Conservation (phyloP, 2,888 invertebrate species). For the Sussaba pulchella region DNA sequence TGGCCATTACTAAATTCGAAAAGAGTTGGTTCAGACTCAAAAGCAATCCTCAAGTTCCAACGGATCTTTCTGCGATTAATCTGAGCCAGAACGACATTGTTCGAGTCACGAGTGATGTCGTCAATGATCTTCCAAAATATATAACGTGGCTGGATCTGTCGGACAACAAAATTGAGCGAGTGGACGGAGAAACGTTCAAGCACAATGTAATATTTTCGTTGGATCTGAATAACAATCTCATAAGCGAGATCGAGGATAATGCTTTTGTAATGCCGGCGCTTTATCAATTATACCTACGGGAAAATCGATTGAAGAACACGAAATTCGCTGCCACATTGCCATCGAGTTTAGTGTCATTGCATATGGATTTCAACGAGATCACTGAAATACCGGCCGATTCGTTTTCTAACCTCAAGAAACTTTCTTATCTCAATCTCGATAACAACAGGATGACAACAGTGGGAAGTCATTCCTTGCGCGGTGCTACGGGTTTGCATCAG, state of each 20-base stretch:
- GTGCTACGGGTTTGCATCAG: neutral
- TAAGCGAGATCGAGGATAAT: constrained; percentile 7
- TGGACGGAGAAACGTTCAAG: constrained; percentile 51
- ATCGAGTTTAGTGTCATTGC: constrained; percentile 54
- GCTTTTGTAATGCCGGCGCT: neutral
- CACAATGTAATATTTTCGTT: neutral
- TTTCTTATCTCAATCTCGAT: neutral
- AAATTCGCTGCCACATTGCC: constrained; percentile 2
- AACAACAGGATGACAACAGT: neutral
- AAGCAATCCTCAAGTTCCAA: too few species aligned
- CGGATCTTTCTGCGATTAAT: too few species aligned
- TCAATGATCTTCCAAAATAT: neutral
- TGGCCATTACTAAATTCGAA: too few species aligned
- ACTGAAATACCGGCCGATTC: constrained; percentile 65
- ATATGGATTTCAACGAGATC: constrained; percentile 73
- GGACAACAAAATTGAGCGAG: constrained; percentile 51
- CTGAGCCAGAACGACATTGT: constrained; percentile 71
- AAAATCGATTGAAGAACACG: constrained; percentile 12
- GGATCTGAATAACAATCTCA: constrained; percentile 17
- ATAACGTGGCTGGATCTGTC: neutral
- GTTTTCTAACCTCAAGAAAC: neutral
- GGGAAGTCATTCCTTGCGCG: neutral
- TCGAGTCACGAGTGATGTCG: constrained; percentile 59
- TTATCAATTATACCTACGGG: neutral
- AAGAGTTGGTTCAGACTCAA: constrained; percentile 73